Base-by-base conservation (phyloP, 1,140 invertebrate genomes). In the Drosophila prosaltans region DNA sequence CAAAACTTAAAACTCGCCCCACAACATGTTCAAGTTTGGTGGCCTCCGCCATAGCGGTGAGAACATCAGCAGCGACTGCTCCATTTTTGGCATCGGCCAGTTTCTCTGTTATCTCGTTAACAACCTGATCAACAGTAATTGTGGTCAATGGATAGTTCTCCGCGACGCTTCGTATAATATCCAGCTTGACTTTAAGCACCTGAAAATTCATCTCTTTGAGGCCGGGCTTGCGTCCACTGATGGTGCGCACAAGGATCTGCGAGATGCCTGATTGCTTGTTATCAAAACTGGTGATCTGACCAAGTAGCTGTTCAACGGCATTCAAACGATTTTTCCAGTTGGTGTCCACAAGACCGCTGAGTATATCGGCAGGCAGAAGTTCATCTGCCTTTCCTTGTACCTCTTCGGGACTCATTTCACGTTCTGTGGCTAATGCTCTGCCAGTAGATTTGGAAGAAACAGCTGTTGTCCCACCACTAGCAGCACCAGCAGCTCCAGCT, bases 181-280 rank as follows among this genome's bases (percentile, higher is more conserved):
- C 97, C 8, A 98, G 90, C 77, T 96, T 95, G 2, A 95, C 92
- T 91, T 98, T 98, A n/a, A 98, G 92, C 9, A 98, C 97, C 94
- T 98, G 97, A 71, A 98, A 97, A 93, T 98, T 98, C 61, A 96
- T 98, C 80, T 98, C 98, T 54, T 92, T 98, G 0, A 98, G 94
- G 3, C 98, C 98, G 0, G 98, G 97, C 92, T 98, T 98, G 78
- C 96, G 97, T 80, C 95, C 97, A 65, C 94, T 95, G 9, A 98
- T 81, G 4, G 94, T 94, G 62, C 95, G 94, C 7, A 97, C 94
- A 45, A 98, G 91, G 3, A 96, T 94, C 93, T 98, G 97, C 1
- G 95, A 94, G 1, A 95, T 94, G 4, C 96, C 94, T 1, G 85
- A 40, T 55, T 95, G 95, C 54, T 93, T 93, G 30, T 93, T 85